Conservation (phyloP, 1,140 invertebrate genomes). For the Sycophila sp. region DNA sequence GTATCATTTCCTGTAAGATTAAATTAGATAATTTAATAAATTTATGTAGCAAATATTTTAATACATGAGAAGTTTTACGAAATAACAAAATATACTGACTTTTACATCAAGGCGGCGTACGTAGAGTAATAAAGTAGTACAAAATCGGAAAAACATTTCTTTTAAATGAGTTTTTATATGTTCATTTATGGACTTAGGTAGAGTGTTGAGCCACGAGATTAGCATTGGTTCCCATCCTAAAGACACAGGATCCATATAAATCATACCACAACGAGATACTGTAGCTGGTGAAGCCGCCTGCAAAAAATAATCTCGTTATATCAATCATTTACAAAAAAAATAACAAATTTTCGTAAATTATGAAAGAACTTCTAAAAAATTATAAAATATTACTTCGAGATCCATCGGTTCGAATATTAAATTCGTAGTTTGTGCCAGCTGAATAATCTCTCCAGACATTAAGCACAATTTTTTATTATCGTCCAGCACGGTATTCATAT, state of each 20-base stretch:
- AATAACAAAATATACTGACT: slow-evolving; percentile 59
- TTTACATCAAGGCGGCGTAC: slow-evolving; percentile 73
- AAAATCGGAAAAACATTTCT: slow-evolving; percentile 82
- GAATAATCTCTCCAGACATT: slow-evolving; percentile 95
- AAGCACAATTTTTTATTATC: slow-evolving; percentile 95
- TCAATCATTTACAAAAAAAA: slow-evolving; percentile 10
- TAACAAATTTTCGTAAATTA: not conserved
- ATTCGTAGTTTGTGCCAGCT: slow-evolving; percentile 90
- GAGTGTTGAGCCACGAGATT: slow-evolving; percentile 86
- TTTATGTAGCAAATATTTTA: not conserved
- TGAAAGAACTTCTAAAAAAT: not conserved
- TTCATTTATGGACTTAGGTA: slow-evolving; percentile 75
- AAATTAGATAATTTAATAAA: not conserved
- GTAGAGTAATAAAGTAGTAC: slow-evolving; percentile 76
- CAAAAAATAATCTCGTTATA: too few relatives aligned
- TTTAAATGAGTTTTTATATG: slow-evolving; percentile 76
- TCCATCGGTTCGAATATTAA: slow-evolving; percentile 97
- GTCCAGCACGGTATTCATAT: slow-evolving; percentile 96
- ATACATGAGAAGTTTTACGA: not conserved
- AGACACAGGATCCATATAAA: slow-evolving; percentile 91
- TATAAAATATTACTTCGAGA: slow-evolving; percentile 71
- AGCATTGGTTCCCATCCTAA: slow-evolving; percentile 90
- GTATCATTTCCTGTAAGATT: slow-evolving; percentile 79
- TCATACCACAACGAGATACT: slow-evolving; percentile 95
- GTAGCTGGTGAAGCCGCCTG: slow-evolving; percentile 86